phyloP scores from a whole-genome alignment of 1,140 invertebrate species.

The Monochamus saltuarius region DNA sequence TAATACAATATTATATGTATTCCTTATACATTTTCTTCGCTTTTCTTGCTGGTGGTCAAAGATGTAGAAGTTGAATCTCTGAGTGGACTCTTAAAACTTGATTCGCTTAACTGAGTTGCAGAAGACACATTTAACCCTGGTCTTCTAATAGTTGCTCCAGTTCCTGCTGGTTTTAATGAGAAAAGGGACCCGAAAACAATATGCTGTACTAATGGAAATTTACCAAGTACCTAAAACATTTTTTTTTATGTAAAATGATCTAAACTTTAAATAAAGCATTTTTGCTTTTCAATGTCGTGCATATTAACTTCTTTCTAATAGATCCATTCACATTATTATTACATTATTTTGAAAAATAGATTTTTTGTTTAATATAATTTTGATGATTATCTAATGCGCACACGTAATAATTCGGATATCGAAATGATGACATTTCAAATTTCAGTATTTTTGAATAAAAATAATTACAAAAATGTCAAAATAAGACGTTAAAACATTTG shows the following conservation, averaged over 20 bases:
- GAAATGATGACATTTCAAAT: no score
- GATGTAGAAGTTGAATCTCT: neutral
- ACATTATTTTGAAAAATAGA: neutral
- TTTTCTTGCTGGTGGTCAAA: neutral
- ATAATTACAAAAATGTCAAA: no score
- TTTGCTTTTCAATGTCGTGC: neutral
- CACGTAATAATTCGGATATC: no score
- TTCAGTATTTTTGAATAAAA: no score
- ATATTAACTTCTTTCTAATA: neutral
- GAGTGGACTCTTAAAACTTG: slow-evolving; percentile 5
- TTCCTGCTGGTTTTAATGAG: slow-evolving; percentile 58
- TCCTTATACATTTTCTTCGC: neutral
- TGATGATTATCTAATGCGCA: neutral
- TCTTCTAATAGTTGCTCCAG: slow-evolving; percentile 23
- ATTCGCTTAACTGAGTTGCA: neutral
- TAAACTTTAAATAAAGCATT: neutral
- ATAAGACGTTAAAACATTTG: no score
- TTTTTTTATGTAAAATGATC: slow-evolving; percentile 1
- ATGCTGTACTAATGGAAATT: slow-evolving; percentile 98
- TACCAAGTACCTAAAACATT: slow-evolving; percentile 73
- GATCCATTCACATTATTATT: no score
- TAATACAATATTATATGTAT: neutral
- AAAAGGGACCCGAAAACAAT: slow-evolving; percentile 93
- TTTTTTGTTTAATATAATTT: neutral
- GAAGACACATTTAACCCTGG: slow-evolving; percentile 13